Conservation (phyloP, 1,140 invertebrate species). For the Aphelenchoides besseyi region DNA sequence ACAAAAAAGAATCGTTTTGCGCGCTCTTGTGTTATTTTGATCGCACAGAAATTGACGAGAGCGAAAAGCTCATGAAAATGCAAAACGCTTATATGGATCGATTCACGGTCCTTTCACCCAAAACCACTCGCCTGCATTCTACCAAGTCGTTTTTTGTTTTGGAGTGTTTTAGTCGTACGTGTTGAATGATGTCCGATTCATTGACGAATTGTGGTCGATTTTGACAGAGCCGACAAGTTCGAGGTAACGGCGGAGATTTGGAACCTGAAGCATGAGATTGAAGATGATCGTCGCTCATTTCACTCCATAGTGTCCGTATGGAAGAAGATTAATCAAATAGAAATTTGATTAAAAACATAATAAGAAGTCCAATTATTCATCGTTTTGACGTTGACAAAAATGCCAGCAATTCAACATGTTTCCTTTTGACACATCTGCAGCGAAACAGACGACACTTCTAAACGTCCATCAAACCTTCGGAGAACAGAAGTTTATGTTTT, state of each 20-base stretch:
- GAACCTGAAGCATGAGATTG: background rate
- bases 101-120: background rate
- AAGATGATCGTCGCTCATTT: background rate
- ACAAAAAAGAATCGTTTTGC: background rate
- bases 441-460: no score
- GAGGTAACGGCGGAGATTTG: background rate
- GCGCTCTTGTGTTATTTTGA: background rate
- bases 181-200: no score
- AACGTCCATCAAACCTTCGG: no score
- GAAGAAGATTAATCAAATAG: no score
- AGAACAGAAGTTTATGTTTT: no score
- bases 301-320: background rate
- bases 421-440: no score
- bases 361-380: no score
- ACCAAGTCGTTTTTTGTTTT: background rate
- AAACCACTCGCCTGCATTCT: conserved; percentile 2
- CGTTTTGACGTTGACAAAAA: no score
- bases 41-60: background rate
- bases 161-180: background rate
- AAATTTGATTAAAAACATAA: no score
- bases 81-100: background rate
- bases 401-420: no score
- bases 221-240: background rate
- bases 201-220: background rate
- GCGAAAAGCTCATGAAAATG: background rate